Base-by-base conservation (phyloP, 1,140 invertebrate species). In the Argopecten irradians region DNA sequence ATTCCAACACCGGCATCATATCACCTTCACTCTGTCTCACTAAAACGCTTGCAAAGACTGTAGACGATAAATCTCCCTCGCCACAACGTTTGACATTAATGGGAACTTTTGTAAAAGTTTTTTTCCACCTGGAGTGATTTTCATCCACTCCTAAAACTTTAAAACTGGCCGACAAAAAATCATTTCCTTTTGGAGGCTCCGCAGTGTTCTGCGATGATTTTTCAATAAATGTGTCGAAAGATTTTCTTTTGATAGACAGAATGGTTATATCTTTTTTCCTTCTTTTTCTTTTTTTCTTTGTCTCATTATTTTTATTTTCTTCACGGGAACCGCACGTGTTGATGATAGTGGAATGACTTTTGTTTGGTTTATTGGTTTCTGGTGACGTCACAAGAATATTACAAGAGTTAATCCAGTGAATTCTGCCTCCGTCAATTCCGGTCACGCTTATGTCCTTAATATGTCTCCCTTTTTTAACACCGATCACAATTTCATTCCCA, bases 391-490 rank as follows among this genome's bases (percentile, higher is more conserved):
- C 87, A 36, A 85, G 87, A 39, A 88, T 84, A 34, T 39, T 82
- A 36, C 87, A 88, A 36, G 71, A 85, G 19, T 82, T 82, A 39
- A 41, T 88, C 87, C 87, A 88, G 9, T 88, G 43, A 41, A 85
- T 85, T 34, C 83, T 39, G 8, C 46, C 82, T 3, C 8, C 33
- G 1, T 83, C 83, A 33, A 83, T 84, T 82, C 43, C 36, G 7
- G 83, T 39, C 0, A 84, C 55, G 7, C 36, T n/a, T n/a, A 85
- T 71, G 8, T 34, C 71, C n/a, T 34, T 35, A 1, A 88, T 84
- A n/a, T 82, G 84, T 3, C 83, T 34, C 39, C 71, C 35, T 39
- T 82, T 85, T 39, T 43, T 83, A 28, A 88, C 36, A 28, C 84
- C 36, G 35, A 88, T 85, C 36, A 34, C 82, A 0, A 82, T 22